Base-by-base conservation (phyloP, 2,113 vertebrate genomes). In the Ochotona curzoniae region DNA sequence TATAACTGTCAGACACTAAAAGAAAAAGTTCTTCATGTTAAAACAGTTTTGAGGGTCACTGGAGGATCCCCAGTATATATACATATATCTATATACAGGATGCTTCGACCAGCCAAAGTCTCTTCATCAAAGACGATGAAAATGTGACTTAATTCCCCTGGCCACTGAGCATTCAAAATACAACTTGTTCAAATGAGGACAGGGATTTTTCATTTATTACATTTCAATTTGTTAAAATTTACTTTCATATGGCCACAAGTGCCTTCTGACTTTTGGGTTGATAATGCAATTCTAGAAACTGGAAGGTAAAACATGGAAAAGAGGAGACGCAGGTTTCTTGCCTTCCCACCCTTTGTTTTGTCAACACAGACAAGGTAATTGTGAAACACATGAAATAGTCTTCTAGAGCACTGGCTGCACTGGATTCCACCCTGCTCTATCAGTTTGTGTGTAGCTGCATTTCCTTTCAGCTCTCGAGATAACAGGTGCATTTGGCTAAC, bases 201-300 rank as follows among this genome's bases (percentile, higher is more conserved):
- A 54, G 54, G 15, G 35, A 15, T 12, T 69, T 70, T 26, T 35
- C 23, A 44, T 25, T n/a, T 18, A 38, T 44, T 93, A 63, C 15
- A 25, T 84, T 93, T 84, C 63, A 64, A 81, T 51, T 49, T 64
- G 66, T 60, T 84, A 64, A 35, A 8, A 83, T 84, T n/a, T 70
- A 67, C 66, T 80, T 54, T 51, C 35, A 86, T 66, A 30, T 21
- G 7, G 30, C 63, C 25, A 14, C n/a, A 18, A 61, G n/a, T 49
- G 70, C 54, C 69, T 28, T 11, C 20, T 0, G 12, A 18, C 32
- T 84, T 66, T 49, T 76, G 63, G 25, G n/a, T 14, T 15, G 86
- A 15, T 26, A 54, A 15, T 12, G 9, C 18, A 71, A 63, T 49
- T 89, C 30, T 25, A 47, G 74, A 25, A 32, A 17, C 32, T 13